Conservation (phyloP, 2,888 invertebrate genomes). For the Drosophila anomalata region DNA sequence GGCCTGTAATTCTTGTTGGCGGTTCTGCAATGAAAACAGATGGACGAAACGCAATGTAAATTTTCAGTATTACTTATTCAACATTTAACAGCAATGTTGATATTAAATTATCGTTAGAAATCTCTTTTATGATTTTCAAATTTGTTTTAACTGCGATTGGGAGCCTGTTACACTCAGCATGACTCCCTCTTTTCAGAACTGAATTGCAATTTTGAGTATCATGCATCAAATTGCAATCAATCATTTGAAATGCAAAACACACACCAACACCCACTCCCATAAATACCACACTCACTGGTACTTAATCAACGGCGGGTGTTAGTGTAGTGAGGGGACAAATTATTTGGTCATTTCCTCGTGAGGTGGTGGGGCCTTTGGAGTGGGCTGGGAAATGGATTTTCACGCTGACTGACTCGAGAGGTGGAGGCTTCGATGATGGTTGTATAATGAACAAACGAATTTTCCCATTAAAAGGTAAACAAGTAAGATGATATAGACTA, state of each 20-base stretch:
- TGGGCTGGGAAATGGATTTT: constrained; percentile 22
- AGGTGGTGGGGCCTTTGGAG: not conserved
- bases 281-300: constrained; percentile 3
- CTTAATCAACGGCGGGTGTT: constrained; percentile 33
- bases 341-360: constrained; percentile 28
- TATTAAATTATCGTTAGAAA: not conserved
- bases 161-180: not conserved
- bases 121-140: constrained; percentile 3
- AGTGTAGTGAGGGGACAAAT: constrained; percentile 11
- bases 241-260: constrained; percentile 60
- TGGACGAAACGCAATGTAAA: not conserved
- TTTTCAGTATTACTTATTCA: not conserved
- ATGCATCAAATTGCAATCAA: constrained; percentile 69
- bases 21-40: not conserved
- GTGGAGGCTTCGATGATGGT: constrained; percentile 12
- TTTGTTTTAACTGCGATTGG: constrained; percentile 15
- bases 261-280: constrained; percentile 3
- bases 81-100: not conserved
- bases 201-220: constrained; percentile 51
- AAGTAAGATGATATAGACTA: not conserved
- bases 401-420: constrained; percentile 8
- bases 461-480: not conserved
- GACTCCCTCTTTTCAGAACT: constrained; percentile 7
- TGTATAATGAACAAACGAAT: constrained; percentile 11
- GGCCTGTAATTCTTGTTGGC: not conserved